Conservation (phyloP, 2,113 vertebrate genomes). For the Pachycephala philippinensis region DNA sequence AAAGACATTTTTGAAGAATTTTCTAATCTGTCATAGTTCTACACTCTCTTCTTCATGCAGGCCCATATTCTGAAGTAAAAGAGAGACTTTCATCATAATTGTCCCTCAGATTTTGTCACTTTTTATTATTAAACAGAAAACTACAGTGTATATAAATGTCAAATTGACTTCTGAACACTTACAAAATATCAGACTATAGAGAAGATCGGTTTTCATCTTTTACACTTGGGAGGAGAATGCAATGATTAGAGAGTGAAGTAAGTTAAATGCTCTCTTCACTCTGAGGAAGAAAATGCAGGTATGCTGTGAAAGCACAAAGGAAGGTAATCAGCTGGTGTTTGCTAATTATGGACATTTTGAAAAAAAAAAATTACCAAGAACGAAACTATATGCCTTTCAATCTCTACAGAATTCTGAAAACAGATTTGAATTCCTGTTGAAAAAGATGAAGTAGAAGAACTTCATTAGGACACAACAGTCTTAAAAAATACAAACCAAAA, state of each 20-base stretch:
- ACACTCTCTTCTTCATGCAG: background rate
- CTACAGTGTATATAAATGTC: conserved; percentile 1
- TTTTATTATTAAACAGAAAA: conserved; percentile 12
- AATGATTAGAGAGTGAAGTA: conserved; percentile 27
- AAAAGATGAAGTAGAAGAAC: background rate
- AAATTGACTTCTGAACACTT: background rate
- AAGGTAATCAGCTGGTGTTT: background rate
- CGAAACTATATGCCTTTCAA: background rate
- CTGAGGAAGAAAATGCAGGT: conserved; percentile 26
- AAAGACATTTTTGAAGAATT: background rate
- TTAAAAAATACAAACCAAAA: background rate
- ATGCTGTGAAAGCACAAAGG: background rate
- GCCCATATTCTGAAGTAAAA: background rate
- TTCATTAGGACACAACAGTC: background rate
- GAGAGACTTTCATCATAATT: background rate
- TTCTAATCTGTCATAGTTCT: background rate
- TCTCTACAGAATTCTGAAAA: background rate
- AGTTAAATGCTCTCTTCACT: background rate
- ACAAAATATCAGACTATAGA: background rate
- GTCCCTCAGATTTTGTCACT: background rate
- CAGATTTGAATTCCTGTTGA: background rate
- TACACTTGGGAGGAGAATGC: conserved; percentile 1
- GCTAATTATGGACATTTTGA: background rate
- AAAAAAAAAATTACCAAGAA: background rate
- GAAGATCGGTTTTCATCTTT: conserved; percentile 44